These are phyloP conservation scores for Gisinianus flammeolus DNA, from an alignment of 2,888 invertebrate species.

Conservation along the genomic window DNA sequence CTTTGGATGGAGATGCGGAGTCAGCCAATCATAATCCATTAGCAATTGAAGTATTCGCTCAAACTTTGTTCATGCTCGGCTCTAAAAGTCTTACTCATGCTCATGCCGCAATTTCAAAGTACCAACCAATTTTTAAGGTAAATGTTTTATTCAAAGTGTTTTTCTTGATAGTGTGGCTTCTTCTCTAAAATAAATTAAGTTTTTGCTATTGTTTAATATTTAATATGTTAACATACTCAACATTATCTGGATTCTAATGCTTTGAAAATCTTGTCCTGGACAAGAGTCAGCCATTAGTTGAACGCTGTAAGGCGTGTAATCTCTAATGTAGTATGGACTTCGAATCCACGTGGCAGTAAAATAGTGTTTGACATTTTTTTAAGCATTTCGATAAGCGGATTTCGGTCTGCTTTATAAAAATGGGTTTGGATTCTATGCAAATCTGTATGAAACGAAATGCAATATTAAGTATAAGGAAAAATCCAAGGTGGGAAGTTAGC, in stretches of 20 bases:
- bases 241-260: too few relatives aligned
- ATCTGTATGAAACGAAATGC: constrained; percentile 22
- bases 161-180: neutral
- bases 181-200: neutral
- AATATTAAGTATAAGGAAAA: constrained; percentile 14
- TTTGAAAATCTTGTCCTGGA: too few relatives aligned
- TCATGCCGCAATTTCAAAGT: constrained; percentile 98
- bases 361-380: neutral
- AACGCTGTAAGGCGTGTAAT: neutral
- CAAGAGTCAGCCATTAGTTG: too few relatives aligned
- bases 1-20: constrained; percentile 74
- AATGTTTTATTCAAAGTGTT: too few relatives aligned
- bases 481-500: constrained; percentile 14
- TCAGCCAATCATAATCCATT: constrained; percentile 80
- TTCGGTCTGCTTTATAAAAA: neutral
- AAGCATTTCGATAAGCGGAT: constrained; percentile 1
- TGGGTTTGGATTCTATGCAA: constrained; percentile 15
- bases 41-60: constrained; percentile 97
- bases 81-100: constrained; percentile 98
- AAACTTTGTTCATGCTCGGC: constrained; percentile 89
- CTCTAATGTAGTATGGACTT: neutral
- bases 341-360: neutral
- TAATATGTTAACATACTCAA: too few relatives aligned
- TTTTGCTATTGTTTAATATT: too few relatives aligned
- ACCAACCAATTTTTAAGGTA: constrained; percentile 87